These are phyloP conservation scores for Corythoichthys haematopterus DNA, from an alignment of 2,113 vertebrate species.

Conservation along the genomic window DNA sequence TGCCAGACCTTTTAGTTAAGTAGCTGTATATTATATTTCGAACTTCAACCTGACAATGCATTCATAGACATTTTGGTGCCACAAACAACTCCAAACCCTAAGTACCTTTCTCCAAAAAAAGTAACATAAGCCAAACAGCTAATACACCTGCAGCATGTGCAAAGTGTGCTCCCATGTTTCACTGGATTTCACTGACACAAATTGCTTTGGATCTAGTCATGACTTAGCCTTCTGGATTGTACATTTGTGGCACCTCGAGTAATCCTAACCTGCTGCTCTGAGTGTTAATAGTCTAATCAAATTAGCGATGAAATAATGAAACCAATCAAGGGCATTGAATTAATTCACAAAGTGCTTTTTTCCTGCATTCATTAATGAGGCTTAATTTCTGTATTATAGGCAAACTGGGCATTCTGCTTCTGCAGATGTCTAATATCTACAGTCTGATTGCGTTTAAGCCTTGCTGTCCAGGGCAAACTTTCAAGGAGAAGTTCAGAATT, in stretches of 20 bases:
- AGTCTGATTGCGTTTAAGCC: neutral
- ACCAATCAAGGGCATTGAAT: conserved; percentile 44
- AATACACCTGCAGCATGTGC: neutral
- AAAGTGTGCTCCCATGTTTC: conserved; percentile 17
- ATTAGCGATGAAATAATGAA: conserved; percentile 58
- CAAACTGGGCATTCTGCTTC: neutral
- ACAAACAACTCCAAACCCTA: neutral
- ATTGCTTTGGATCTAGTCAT: conserved; percentile 59
- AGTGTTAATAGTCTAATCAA: conserved; percentile 61
- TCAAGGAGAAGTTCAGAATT: no score
- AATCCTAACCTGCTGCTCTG: conserved; percentile 54
- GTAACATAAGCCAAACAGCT: neutral
- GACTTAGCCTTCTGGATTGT: conserved; percentile 55
- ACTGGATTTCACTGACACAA: conserved; percentile 61
- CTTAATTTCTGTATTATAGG: neutral
- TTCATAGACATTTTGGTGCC: neutral
- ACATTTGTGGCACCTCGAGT: conserved; percentile 47
- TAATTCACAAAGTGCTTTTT: conserved; percentile 21
- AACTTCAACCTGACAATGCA: neutral
- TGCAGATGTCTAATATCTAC: neutral
- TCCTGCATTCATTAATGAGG: conserved; percentile 2
- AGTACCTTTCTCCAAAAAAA: neutral
- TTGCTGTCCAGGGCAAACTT: neutral
- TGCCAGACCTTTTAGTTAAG: neutral
- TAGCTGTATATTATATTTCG: neutral